Base-by-base conservation (phyloP, 2,797 vertebrate genomes). In the Siniperca obscura region DNA sequence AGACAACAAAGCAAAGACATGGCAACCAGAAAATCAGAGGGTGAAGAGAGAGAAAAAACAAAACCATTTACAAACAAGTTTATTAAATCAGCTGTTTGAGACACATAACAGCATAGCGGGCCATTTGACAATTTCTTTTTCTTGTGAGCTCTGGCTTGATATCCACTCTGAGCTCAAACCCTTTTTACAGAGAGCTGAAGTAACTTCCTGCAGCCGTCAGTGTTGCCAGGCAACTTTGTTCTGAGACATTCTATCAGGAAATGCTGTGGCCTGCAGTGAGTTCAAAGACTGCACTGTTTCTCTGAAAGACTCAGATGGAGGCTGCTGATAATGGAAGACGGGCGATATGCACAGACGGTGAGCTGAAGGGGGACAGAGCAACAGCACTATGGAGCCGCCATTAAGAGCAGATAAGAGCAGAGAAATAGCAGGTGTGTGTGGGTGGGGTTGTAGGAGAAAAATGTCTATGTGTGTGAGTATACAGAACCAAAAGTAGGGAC, bases 211-310 rank as follows among this genome's bases (percentile, higher is more conserved):
- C 53, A 57, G 86, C 78, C 30, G 7, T 78, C 70, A 67, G 68
- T 80, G 90, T 89, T 92, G 89, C 87, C 85, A 73, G 76, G 90
- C 81, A 92, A 90, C 89, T 90, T 92, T 90, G 80, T 82, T 82
- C 64, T 13, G 57, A 79, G 77, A 88, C 80, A 65, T 57, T 74
- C 60, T 68, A 74, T 68, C 48, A 65, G 83, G 70, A 73, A 79
- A 85, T 21, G 69, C 57, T 27, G 42, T 17, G 81, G 78, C 78
- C 79, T 76, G 82, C 71, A 61, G 70, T 6, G 25, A 78, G 83
- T 91, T 91, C 87, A 91, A 91, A 90, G 86, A 86, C 83, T 21
- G 76, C 17, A 0, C 27, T 0, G 65, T 70, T 80, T 72, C 60
- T 72, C 57, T 80, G 44, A 83, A 85, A 90, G 81, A 48, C 84